Evolutionary conservation across 2,797 vertebrate genomes (phyloP).

Genomic region (Eremophila alpestris): DNA sequence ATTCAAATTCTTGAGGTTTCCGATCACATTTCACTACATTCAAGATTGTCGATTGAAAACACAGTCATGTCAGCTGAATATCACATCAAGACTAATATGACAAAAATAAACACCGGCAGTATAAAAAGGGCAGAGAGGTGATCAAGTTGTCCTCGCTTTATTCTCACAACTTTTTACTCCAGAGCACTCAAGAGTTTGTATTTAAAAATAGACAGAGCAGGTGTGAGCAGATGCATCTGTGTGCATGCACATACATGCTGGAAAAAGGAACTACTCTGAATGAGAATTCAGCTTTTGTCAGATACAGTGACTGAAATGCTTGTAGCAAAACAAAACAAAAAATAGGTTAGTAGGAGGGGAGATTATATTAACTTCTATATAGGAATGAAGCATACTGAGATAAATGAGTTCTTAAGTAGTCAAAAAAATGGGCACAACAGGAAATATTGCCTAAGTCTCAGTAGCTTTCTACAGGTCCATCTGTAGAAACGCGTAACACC

Average conservation of each 20-base stretch:
- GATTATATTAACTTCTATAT: neutral
- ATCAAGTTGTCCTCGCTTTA: constrained; percentile 30
- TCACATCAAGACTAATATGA: neutral
- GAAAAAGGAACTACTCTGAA: neutral
- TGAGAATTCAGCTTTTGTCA: neutral
- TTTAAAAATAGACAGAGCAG: neutral
- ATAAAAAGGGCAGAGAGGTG: constrained; percentile 10
- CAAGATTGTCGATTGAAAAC: neutral
- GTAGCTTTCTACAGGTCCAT: neutral
- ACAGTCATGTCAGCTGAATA: neutral
- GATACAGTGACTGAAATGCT: neutral
- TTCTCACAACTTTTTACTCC: neutral
- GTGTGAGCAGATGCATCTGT: neutral
- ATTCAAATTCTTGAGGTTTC: neutral
- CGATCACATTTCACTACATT: neutral
- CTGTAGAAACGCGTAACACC: neutral
- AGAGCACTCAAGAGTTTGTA: neutral
- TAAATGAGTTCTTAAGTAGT: neutral
- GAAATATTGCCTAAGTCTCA: neutral
- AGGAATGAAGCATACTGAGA: neutral
- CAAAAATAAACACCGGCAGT: constrained; percentile 47
- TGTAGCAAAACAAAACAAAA: neutral
- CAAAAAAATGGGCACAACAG: neutral
- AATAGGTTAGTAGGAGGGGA: neutral
- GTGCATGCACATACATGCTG: neutral